These are phyloP conservation scores for Temnothorax curvispinosus DNA, from an alignment of 1,140 invertebrate species.

Conservation along the genomic window DNA sequence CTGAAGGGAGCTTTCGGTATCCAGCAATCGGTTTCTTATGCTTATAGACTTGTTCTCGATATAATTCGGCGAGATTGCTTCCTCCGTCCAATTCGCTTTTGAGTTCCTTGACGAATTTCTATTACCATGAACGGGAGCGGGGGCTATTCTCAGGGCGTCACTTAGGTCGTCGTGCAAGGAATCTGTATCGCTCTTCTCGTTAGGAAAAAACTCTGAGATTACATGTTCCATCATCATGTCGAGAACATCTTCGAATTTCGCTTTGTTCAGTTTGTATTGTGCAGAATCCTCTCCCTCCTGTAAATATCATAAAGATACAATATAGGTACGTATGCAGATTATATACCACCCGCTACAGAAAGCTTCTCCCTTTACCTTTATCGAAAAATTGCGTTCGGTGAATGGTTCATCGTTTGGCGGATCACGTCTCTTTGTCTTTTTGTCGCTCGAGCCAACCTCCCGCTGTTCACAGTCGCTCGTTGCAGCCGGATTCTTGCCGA, in stretches of 20 bases:
- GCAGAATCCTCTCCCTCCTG: slow-evolving; percentile 65
- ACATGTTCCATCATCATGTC: slow-evolving; percentile 79
- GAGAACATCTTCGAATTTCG: slow-evolving; percentile 76
- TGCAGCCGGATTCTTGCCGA: slow-evolving; percentile 72
- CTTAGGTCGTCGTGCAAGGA: slow-evolving; percentile 73
- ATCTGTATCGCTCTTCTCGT: slow-evolving; percentile 73
- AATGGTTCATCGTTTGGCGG: neutral
- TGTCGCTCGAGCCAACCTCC: neutral
- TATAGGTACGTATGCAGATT: neutral
- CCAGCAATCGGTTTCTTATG: slow-evolving; percentile 32
- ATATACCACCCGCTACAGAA: neutral
- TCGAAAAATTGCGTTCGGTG: neutral
- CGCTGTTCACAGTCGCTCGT: neutral
- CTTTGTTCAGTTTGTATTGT: slow-evolving; percentile 63
- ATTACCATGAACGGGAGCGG: slow-evolving; percentile 73
- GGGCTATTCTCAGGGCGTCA: slow-evolving; percentile 75
- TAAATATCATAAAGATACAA: neutral
- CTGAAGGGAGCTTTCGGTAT: slow-evolving; percentile 23
- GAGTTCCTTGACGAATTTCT: slow-evolving; percentile 70
- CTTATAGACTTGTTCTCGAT: slow-evolving; percentile 60
- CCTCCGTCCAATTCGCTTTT: slow-evolving; percentile 58
- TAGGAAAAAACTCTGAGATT: slow-evolving; percentile 73
- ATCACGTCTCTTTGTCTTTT: neutral
- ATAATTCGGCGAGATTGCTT: slow-evolving; percentile 57
- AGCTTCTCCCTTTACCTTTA: slow-evolving; percentile 46